Base-by-base conservation (phyloP, 2,888 invertebrate species). In the Eupithecia dodoneata region DNA sequence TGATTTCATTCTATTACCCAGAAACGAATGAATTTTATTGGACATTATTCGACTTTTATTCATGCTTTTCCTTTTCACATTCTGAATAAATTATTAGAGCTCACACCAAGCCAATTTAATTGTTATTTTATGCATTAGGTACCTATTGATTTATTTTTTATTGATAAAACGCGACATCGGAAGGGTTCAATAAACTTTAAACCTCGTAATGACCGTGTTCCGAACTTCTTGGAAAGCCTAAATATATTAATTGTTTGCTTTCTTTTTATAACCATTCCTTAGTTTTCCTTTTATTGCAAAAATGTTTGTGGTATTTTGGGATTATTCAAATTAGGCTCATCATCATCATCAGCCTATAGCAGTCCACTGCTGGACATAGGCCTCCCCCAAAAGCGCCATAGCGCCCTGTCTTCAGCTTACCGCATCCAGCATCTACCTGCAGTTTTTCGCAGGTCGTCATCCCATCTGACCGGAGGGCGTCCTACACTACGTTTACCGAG, bases 161-260 rank as follows among this genome's bases (percentile, higher is more conserved):
- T 63, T 30, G 63, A 63, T 63, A 30, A 63, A 63, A 63, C 10
- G 30, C 9, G 63, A 30, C 59, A 59, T 12, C 30, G 30, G 10
- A 13, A 84, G 15, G 91, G 91, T 87, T 90, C 88, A 82, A 83
- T 86, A 81, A 83, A 88, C 87, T 10, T 82, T 81, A 85, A 63
- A 63, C 63, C 30, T 79, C 75, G 74, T 74, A 82, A 86, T 83
- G 83, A 83, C 87, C 92, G 90, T 91, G 88, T 76, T 74, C 30
- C 10, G n/a, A 69, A 45, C n/a, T 70, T 70, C 13, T 80, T 84
- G 30, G 30, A 84, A 85, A 85, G 82, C 82, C 84, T 85, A 84
- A 85, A 86, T 75, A 83, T 83, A 84, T 80, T 80, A 80, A 81
- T 77, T 72, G 79, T 77, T 84, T 82, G 78, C 82, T 87, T 85